Percentiles rank a stretch among this genome's conserved stretches.
Evolutionary conservation across 2,113 vertebrate species (phyloP).

Genomic region (Mandrillus leucophaeus): DNA sequence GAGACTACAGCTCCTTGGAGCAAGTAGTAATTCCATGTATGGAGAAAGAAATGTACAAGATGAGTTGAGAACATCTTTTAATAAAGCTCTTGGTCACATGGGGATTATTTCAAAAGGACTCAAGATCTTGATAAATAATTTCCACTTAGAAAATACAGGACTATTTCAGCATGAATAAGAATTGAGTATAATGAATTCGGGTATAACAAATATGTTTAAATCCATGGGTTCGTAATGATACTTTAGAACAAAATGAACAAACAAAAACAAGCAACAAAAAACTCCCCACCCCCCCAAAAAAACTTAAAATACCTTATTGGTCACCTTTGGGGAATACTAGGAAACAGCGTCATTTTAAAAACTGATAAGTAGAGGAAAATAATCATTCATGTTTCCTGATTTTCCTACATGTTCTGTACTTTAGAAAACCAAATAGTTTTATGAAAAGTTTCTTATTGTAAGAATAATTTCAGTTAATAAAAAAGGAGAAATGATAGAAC

Average conservation of each 20-base stretch:
- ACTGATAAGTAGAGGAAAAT: not conserved
- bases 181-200: not conserved
- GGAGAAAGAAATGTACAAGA: not conserved
- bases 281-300: not conserved
- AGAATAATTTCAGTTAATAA: constrained; percentile 20
- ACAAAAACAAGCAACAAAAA: not conserved
- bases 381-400: not conserved
- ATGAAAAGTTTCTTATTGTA: constrained; percentile 1
- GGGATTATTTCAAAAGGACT: not conserved
- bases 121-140: not conserved
- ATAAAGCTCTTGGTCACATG: not conserved
- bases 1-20: not conserved
- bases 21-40: not conserved
- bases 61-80: not conserved
- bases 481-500: not conserved
- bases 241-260: not conserved
- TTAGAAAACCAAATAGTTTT: not conserved
- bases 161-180: not conserved
- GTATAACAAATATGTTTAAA: not conserved
- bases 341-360: not conserved
- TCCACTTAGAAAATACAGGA: not conserved
- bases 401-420: not conserved
- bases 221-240: not conserved
- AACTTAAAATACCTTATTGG: not conserved
- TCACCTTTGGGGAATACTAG: not conserved